Evolutionary conservation across 2,888 invertebrate species (phyloP).

Genomic region (Meliscaeva auricollis): DNA sequence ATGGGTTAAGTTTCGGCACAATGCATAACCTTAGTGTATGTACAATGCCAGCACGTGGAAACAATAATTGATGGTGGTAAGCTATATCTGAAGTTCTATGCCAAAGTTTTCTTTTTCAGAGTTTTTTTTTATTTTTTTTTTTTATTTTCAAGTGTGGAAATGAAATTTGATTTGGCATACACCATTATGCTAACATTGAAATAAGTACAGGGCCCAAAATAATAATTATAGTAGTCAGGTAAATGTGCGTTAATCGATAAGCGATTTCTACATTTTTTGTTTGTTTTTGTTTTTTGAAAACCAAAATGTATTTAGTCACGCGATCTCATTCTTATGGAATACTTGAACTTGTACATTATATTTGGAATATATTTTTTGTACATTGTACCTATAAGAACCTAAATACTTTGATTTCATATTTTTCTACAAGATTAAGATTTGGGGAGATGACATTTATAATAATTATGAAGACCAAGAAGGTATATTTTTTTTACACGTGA

Average conservation of each 20-base stretch:
- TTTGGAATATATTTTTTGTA: too few species aligned
- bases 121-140: conserved; percentile 2
- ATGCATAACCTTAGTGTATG: conserved; percentile 49
- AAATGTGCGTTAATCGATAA: conserved; percentile 59
- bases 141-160: conserved; percentile 16
- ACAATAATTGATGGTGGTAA: conserved; percentile 38
- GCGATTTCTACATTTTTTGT: not conserved
- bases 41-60: conserved; percentile 37
- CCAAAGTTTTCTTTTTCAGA: conserved; percentile 50
- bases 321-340: conserved; percentile 2
- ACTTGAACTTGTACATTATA: conserved; percentile 26
- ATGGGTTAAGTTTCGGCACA: conserved; percentile 59
- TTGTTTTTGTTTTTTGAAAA: not conserved
- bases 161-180: conserved; percentile 33
- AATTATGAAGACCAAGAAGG: not conserved
- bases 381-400: too few species aligned
- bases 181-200: conserved; percentile 29
- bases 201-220: not conserved
- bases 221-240: not conserved
- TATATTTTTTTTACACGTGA: not conserved
- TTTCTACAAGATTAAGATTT: conserved; percentile 2
- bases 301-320: conserved; percentile 39
- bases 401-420: conserved; percentile 12
- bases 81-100: conserved; percentile 66
- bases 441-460: not conserved